A percentile compares a stretch with the other conserved stretches of the same genome.
phyloP scores from a whole-genome alignment of 64 coral and sea anemone genomes.

The Pocillopora damicornis region DNA sequence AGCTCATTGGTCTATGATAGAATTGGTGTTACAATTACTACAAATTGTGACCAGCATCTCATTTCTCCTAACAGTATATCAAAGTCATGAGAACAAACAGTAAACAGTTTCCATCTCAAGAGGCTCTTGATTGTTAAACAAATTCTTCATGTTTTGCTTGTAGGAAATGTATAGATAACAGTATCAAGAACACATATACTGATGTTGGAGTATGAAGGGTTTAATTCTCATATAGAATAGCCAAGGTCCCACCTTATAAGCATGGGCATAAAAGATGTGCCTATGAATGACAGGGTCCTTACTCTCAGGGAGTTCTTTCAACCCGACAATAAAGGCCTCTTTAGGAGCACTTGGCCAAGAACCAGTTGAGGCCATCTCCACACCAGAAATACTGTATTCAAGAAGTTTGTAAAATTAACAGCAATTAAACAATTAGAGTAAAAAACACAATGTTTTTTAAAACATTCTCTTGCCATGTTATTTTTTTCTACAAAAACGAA shows the following conservation, averaged over 20 bases:
- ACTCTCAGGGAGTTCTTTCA: slow-evolving; percentile 65
- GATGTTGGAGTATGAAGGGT: too few relatives aligned
- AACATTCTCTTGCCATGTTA: too few relatives aligned
- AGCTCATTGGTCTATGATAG: neutral
- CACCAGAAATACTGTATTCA: slow-evolving; percentile 11
- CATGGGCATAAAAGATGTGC: slow-evolving; percentile 88
- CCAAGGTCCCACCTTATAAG: slow-evolving; percentile 56
- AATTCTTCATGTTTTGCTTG: neutral
- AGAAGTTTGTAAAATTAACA: neutral
- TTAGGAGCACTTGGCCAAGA: slow-evolving; percentile 74
- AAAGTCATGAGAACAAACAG: too few relatives aligned
- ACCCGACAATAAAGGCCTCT: slow-evolving; percentile 77
- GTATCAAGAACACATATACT: too few relatives aligned
- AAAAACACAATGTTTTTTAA: neutral
- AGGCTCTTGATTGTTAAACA: slow-evolving; percentile 4
- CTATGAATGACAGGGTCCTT: slow-evolving; percentile 50
- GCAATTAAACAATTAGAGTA: neutral
- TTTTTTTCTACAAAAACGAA: neutral
- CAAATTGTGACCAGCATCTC: too few relatives aligned
- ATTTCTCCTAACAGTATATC: too few relatives aligned
- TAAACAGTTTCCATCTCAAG: too few relatives aligned
- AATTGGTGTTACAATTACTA: too few relatives aligned
- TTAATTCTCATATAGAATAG: too few relatives aligned
- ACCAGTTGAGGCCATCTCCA: slow-evolving; percentile 41
- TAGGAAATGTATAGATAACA: too few relatives aligned